Evolutionary conservation across 2,888 invertebrate species (phyloP), one percentile per base, ranked within the genome.

Genomic region (Hyppa rectilinea): DNA sequence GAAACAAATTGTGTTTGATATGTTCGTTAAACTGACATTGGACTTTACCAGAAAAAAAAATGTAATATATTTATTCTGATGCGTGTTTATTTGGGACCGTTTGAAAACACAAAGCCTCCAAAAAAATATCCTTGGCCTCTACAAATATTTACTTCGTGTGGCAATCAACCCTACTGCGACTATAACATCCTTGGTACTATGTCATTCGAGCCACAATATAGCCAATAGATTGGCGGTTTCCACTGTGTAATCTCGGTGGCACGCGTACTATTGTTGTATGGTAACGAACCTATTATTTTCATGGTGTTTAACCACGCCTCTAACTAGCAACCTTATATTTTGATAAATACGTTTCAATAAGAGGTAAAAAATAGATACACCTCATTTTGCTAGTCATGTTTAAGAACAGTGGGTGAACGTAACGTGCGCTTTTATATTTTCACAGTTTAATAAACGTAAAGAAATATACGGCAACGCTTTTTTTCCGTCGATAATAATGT

Each of bases 121-220:
- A 63, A 40, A 29, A 31, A 6, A 20, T 5, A n/a, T 12, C 4
- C 40, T 1, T 20, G 17, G 3, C 9, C 58, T 1, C 5, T 17
- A 29, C 49, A 63, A 70, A 73, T 40, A 40, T 63, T 74, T n/a
- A 63, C 40, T 20, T 4, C 4, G 12, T 17, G 1, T 29, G 34
- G 34, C 43, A 43, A 43, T 50, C 36, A 43, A 36, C 23, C 7
- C 9, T n/a, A 26, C 17, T 23, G 17, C 20, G 14, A 36, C 20
- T 38, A 26, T 10, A 47, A 45, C 47, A 60, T 72, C 7, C 23
- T 29, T 38, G n/a, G 5, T n/a, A 14, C 7, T 43, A 7, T 1
- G 40, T 20, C 20, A 74, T 74, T 63, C n/a, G 7, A 49, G 36
- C 34, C 20, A 10, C 17, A 50, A 36, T 50, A 50, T 50, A 29